These are phyloP conservation scores for Colaptes auratus DNA, from an alignment of 2,113 vertebrate genomes.

Conservation along the genomic window DNA sequence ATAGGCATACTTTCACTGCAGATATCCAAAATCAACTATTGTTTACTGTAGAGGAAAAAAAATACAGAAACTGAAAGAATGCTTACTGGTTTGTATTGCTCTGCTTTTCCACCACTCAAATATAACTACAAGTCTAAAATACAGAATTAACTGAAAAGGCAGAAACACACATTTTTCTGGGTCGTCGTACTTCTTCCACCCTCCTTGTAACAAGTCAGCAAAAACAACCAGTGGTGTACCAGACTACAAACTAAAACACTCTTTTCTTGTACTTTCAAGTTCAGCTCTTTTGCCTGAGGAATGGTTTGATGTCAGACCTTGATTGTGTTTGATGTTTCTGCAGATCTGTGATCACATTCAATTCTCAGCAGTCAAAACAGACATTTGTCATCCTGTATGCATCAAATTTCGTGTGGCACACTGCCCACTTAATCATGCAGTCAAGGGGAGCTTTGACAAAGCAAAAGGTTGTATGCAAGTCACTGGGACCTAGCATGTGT, in stretches of 20 bases:
- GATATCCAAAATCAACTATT: neutral
- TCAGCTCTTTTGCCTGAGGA: conserved; percentile 57
- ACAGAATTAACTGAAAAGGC: neutral
- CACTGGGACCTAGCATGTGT: conserved; percentile 76
- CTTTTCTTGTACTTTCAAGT: conserved; percentile 43
- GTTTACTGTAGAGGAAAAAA: neutral
- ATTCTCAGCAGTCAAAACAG: conserved; percentile 90
- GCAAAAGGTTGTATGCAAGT: conserved; percentile 61
- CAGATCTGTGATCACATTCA: conserved; percentile 86
- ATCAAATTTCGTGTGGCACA: conserved; percentile 70
- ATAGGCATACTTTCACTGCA: neutral
- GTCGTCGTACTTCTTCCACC: neutral
- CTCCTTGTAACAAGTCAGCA: conserved; percentile 6
- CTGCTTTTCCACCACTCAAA: neutral
- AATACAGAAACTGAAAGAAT: neutral
- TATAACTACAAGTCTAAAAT: neutral
- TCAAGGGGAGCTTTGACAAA: conserved; percentile 64
- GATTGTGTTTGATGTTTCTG: conserved; percentile 95
- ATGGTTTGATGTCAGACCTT: conserved; percentile 85
- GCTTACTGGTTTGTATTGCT: neutral
- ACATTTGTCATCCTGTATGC: conserved; percentile 88
- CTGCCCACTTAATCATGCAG: conserved; percentile 79
- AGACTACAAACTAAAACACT: neutral
- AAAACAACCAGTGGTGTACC: conserved; percentile 11
- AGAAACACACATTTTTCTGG: neutral